Evolutionary conservation across 2,888 invertebrate genomes (phyloP).

Genomic region (Volucella zonaria): DNA sequence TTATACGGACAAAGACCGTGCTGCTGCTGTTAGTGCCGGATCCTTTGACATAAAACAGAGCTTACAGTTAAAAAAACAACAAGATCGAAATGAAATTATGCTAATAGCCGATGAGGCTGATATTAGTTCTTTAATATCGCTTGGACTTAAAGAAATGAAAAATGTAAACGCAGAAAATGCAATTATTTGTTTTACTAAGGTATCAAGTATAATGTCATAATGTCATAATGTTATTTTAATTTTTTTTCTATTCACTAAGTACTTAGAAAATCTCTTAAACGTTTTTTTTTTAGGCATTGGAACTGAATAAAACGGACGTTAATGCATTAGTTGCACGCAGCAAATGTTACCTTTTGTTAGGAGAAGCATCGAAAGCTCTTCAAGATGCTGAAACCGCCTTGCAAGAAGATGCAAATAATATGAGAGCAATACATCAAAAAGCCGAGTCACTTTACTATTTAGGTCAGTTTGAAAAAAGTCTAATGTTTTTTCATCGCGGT

Average conservation of each 20-base stretch:
- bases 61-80: constrained; percentile 89
- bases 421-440: constrained; percentile 92
- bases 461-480: constrained; percentile 95
- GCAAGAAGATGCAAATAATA: constrained; percentile 87
- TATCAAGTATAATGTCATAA: constrained; percentile 49
- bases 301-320: constrained; percentile 92
- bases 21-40: constrained; percentile 91
- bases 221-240: background rate
- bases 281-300: constrained; percentile 88
- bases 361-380: constrained; percentile 91
- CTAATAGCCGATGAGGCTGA: constrained; percentile 91
- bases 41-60: constrained; percentile 94
- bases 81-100: constrained; percentile 88
- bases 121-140: constrained; percentile 88
- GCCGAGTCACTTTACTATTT: constrained; percentile 96
- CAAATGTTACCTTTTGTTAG: constrained; percentile 93
- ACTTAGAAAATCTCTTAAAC: background rate
- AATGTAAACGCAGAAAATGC: constrained; percentile 89
- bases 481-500: constrained; percentile 95
- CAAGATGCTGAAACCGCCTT: constrained; percentile 91
- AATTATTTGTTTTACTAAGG: constrained; percentile 91
- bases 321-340: constrained; percentile 94
- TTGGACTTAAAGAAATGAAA: constrained; percentile 90
- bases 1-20: constrained; percentile 95
- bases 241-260: background rate